These are phyloP conservation scores for Drosophila funebris DNA, from an alignment of 1,140 invertebrate species.

Conservation along the genomic window DNA sequence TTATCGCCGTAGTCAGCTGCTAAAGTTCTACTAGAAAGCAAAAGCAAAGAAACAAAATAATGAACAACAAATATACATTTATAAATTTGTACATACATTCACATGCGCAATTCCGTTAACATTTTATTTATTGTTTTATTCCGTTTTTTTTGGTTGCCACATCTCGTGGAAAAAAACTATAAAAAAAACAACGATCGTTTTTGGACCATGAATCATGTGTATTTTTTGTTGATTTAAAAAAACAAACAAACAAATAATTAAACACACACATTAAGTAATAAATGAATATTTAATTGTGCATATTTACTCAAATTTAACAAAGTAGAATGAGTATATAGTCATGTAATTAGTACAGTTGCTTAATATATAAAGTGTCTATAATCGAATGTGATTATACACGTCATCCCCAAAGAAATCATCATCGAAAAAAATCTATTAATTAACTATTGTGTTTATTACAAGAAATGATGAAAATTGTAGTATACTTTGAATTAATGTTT, in stretches of 20 bases:
- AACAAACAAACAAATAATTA: neutral
- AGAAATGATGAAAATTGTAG: no score
- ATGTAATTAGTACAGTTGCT: no score
- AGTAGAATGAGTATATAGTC: no score
- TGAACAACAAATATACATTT: neutral
- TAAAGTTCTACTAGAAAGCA: conserved; percentile 16
- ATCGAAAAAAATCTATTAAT: no score
- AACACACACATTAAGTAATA: neutral
- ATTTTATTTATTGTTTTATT: conserved; percentile 15
- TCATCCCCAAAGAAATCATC: neutral
- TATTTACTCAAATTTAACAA: neutral
- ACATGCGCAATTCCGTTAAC: neutral
- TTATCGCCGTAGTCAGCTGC: conserved; percentile 38
- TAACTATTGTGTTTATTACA: no score
- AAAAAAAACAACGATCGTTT: neutral
- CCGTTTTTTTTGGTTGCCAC: conserved; percentile 8
- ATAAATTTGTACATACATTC: neutral
- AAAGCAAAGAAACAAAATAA: conserved; percentile 4
- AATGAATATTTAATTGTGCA: neutral
- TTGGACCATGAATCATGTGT: neutral
- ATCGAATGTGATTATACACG: neutral
- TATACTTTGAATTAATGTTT: no score
- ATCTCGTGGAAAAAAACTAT: neutral
- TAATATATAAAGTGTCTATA: neutral
- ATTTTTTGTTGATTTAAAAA: neutral